These are phyloP conservation scores for Chondrilla cf. caribensis DNA, from an alignment of 37 sponge, comb jelly and placozoan genomes.

Conservation along the genomic window DNA sequence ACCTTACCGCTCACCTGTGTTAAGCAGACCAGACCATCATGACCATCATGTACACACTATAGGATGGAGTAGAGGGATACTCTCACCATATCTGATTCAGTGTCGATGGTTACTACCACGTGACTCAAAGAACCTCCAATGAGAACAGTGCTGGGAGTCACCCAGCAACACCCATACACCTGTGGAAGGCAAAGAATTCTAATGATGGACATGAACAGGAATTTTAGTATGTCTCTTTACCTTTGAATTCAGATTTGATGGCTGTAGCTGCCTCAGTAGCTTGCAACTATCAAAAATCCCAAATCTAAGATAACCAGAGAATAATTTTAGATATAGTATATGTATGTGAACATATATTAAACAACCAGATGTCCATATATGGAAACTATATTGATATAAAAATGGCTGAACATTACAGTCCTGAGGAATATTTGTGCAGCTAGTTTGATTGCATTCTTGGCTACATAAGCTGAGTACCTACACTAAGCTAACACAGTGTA, in stretches of 20 bases:
- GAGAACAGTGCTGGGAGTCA: neutral
- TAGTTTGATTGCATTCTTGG: too few species aligned
- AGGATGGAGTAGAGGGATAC: too few species aligned
- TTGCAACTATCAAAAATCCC: conserved; percentile 35
- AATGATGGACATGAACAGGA: too few species aligned
- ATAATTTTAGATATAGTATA: neutral
- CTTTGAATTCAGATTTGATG: conserved; percentile 3
- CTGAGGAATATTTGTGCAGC: too few species aligned
- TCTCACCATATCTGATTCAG: neutral
- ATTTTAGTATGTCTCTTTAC: neutral
- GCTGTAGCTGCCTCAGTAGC: neutral
- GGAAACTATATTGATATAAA: too few species aligned
- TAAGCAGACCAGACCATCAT: too few species aligned
- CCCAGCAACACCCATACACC: conserved; percentile 33
- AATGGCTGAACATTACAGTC: too few species aligned
- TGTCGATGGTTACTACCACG: neutral
- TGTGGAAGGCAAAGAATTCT: neutral
- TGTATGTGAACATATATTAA: neutral
- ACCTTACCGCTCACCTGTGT: conserved; percentile 27
- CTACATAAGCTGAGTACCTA: too few species aligned
- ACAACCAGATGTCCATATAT: neutral
- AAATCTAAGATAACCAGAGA: neutral
- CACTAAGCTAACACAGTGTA: too few species aligned
- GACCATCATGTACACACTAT: too few species aligned
- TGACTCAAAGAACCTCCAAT: conserved; percentile 7